Evolutionary conservation across 23 tunicate species (phyloP), one percentile per base, ranked within the genome.

Genomic region (Corella eumyota): DNA sequence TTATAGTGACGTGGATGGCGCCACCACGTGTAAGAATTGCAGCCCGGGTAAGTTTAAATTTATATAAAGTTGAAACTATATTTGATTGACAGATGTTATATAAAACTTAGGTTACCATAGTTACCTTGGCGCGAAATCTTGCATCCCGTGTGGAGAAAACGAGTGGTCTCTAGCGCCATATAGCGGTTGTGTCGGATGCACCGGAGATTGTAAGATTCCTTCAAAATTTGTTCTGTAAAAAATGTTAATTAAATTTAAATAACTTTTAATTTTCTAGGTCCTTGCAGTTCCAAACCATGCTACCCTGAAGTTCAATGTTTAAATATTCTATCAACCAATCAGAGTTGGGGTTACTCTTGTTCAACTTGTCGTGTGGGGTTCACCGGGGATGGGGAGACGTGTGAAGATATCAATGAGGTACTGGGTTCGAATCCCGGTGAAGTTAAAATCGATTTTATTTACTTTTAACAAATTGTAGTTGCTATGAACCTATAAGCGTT

Each of bases 341-440:
- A 34, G 6, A 50, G 60, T 13, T 51, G 60, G 60, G 7, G 24
- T 50, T 28, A 23, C 31, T 25, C 24, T 44, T 66, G 72, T 32
- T 49, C 25, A 21, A 47, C 1, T 3, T 66, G 72, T 26, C 72
- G 60, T 2, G 60, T 25, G 0, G 72, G 72, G 15, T 66, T 7
- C 60, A 50, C 72, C 15, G 72, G 72, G 0, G 59, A 66, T 49
- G 72, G 72, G 2, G 56, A 31, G 4, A 49, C 40, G 34, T 66
- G 72, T 30, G 9, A 0, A 3, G 72, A 66, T 29, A 50, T 66
- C 26, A 60, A 66, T 34, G 72, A 66, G 72, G 72, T 66, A n/a
- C n/a, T n/a, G n/a, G n/a, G n/a, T n/a, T n/a, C n/a, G n/a, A n/a
- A n/a, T n/a, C n/a, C n/a, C n/a, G n/a, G n/a, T n/a, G n/a, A n/a